phyloP scores from a whole-genome alignment of 2,797 vertebrate genomes.

The Mormyrus hasselquistii region DNA sequence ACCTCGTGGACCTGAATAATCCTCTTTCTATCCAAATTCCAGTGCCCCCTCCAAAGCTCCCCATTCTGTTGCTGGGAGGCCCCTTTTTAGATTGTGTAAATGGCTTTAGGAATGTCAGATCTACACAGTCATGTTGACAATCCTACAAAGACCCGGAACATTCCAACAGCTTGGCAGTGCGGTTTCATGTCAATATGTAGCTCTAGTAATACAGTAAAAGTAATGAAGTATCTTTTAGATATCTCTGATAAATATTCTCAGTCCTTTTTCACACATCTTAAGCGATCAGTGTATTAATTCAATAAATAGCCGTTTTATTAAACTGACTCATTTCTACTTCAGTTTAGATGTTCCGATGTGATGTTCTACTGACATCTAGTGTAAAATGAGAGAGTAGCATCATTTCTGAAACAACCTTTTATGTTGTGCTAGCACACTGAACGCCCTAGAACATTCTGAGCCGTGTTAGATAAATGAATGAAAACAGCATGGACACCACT shows the following conservation, averaged over 20 bases:
- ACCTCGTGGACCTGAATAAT: neutral
- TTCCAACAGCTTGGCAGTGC: neutral
- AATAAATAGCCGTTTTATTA: neutral
- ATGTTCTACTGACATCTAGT: slow-evolving; percentile 20
- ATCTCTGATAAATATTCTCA: neutral
- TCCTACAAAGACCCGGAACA: neutral
- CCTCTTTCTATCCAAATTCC: slow-evolving; percentile 7
- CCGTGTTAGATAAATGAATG: neutral
- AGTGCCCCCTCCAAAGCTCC: neutral
- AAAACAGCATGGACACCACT: neutral
- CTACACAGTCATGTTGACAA: neutral
- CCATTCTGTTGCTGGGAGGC: neutral
- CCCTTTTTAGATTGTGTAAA: neutral
- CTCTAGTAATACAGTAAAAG: neutral
- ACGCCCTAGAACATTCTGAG: neutral
- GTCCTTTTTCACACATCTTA: neutral
- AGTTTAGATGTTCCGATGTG: neutral
- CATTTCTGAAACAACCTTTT: neutral
- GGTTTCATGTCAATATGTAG: neutral
- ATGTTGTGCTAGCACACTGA: neutral
- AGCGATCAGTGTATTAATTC: neutral
- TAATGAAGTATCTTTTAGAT: neutral
- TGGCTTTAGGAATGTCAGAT: neutral
- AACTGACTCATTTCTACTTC: neutral
- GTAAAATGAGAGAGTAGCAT: neutral